Evolutionary conservation across 2,888 invertebrate genomes (phyloP), one percentile per base, ranked within the genome.

Genomic region (Atherix ibis): DNA sequence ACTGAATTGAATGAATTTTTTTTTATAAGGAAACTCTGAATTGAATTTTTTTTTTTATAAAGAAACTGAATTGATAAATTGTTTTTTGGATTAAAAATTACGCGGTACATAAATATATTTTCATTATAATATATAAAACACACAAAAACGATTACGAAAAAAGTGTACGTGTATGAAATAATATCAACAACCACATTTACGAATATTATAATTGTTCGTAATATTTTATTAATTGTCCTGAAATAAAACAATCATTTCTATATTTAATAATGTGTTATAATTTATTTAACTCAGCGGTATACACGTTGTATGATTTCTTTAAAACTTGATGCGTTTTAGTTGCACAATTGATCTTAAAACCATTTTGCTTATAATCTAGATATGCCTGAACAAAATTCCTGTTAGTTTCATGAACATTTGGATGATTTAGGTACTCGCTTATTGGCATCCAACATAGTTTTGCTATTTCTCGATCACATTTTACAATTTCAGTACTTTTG

Each of bases 361-460:
- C 67, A 37, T 70, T 66, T n/a, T 66, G 56, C 37, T 70, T 63
- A 46, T 76, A 70, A 41, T 79, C 73, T 15, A 79, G 48, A 50
- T 73, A 76, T 48, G 76, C 76, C 44, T 60, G 59, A 1, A 80
- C 67, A 50, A 82, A 67, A 38, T 70, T 66, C 32, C 73, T 66
- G 57, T 83, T 84, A 37, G 76, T 73, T 31, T 76, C 70, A 47
- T 76, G 74, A 3, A 83, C 77, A 48, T 78, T 60, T 1, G 80
- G 74, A 65, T 82, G 73, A 31, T 63, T 58, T 32, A 80, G 49
- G 52, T 71, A 85, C 46, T 82, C 78, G 5, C 73, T 64, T 38
- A 84, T 63, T 46, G 74, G 71, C 80, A 89, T 85, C 91, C 91
- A 92, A 46, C 68, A 59, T 41, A 78, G 77, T 25, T 73, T 75